A percentile compares a stretch with the other conserved stretches of the same genome.
These are phyloP conservation scores for Mobula birostris DNA, from an alignment of 2,113 vertebrate genomes.

Conservation along the genomic window DNA sequence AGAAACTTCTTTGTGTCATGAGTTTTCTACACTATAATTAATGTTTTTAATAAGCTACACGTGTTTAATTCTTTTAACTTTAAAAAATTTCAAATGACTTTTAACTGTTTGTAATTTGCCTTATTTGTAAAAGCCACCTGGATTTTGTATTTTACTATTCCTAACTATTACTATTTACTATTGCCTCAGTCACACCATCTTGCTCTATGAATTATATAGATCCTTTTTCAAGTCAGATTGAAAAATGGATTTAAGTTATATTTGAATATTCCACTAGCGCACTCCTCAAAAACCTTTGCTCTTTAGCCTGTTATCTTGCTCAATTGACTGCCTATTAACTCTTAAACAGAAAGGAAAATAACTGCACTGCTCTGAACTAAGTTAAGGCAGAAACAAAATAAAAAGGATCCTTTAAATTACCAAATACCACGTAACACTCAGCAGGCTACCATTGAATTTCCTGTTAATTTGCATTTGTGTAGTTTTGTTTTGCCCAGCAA, in stretches of 20 bases:
- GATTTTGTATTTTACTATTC: background rate
- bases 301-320: background rate
- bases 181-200: background rate
- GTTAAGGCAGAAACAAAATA: background rate
- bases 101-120: too few species aligned
- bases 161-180: too few species aligned
- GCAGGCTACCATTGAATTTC: conserved; percentile 21
- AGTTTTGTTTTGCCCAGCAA: background rate
- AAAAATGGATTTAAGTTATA: background rate
- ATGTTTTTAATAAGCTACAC: too few species aligned
- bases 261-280: background rate
- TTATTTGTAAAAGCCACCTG: too few species aligned
- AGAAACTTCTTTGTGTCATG: too few species aligned
- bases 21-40: too few species aligned
- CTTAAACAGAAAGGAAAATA: background rate
- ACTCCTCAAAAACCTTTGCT: background rate
- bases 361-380: background rate
- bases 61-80: too few species aligned
- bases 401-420: background rate
- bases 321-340: background rate
- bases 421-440: conserved; percentile 16
- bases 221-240: background rate
- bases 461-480: conserved; percentile 25
- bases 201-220: background rate
- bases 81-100: too few species aligned